Conservation (phyloP, 2,888 invertebrate genomes). For the Drosophila multiciliata region DNA sequence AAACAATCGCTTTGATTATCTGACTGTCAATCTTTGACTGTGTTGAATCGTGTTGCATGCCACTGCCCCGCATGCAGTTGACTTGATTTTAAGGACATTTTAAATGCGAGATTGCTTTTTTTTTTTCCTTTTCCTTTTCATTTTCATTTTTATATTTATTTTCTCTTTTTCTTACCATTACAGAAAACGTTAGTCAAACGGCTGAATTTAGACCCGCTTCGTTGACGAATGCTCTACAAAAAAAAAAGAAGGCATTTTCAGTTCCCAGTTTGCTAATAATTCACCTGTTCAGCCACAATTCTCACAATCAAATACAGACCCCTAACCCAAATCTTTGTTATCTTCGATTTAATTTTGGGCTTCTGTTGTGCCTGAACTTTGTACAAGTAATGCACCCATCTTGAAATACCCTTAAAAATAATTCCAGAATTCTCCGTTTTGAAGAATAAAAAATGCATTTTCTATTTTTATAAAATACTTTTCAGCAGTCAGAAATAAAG, state of each 20-base stretch:
- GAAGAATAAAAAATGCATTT: no score
- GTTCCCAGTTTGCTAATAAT: constrained; percentile 54
- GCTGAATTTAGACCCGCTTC: neutral
- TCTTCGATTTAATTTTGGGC: constrained; percentile 45
- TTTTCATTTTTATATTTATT: no score
- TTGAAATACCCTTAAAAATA: constrained; percentile 4
- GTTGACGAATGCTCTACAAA: constrained; percentile 35
- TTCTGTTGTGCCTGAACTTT: constrained; percentile 45
- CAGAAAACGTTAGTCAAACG: constrained; percentile 31
- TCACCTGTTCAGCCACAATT: constrained; percentile 62
- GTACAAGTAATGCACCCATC: constrained; percentile 63
- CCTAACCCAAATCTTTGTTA: neutral
- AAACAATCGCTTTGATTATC: constrained; percentile 38
- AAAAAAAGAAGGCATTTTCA: constrained; percentile 44
- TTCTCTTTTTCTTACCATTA: constrained; percentile 16
- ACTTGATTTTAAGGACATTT: constrained; percentile 21
- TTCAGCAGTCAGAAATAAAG: no score
- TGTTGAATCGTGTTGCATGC: no score
- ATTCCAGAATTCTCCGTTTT: neutral
- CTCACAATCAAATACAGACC: neutral
- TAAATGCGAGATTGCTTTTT: constrained; percentile 32
- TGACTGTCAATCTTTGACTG: constrained; percentile 33
- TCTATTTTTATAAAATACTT: no score
- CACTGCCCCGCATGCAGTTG: constrained; percentile 3
- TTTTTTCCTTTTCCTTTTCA: neutral